These are phyloP conservation scores for Cyprinodon tularosa DNA, from an alignment of 2,113 vertebrate species.

Conservation along the genomic window DNA sequence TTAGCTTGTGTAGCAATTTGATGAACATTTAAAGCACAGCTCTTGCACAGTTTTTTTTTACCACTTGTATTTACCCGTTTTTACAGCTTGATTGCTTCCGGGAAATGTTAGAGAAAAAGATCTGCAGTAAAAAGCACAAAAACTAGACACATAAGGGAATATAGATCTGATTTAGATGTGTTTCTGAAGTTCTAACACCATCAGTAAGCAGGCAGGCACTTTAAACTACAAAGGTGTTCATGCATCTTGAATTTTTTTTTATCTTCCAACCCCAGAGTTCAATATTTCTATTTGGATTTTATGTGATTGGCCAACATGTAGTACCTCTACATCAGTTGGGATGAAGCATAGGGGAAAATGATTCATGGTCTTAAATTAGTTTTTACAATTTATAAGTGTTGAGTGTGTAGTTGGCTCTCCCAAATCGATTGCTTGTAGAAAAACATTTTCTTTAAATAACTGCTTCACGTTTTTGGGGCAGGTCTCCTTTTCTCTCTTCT, in stretches of 20 bases:
- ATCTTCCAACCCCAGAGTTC: neutral
- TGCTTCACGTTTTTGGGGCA: neutral
- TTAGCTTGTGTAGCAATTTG: constrained; percentile 48
- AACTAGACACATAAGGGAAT: constrained; percentile 51
- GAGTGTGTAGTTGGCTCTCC: neutral
- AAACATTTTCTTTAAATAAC: neutral
- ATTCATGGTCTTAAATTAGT: neutral
- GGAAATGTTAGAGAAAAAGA: constrained; percentile 17
- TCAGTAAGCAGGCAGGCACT: constrained; percentile 62
- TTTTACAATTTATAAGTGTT: neutral
- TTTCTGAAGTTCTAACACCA: constrained; percentile 33
- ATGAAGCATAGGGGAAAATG: neutral
- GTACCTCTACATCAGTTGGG: neutral
- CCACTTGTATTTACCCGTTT: constrained; percentile 64
- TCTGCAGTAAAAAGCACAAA: constrained; percentile 60
- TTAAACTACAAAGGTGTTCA: constrained; percentile 44
- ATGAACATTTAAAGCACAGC: constrained; percentile 71
- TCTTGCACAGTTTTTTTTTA: constrained; percentile 71
- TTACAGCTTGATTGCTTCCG: constrained; percentile 43
- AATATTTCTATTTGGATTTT: neutral
- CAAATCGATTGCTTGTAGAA: neutral
- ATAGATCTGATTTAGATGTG: constrained; percentile 11
- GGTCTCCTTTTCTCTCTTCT: too few species aligned
- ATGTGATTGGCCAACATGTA: neutral
- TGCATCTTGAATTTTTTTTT: neutral